These are phyloP conservation scores for Agelas oroides DNA, from an alignment of 37 sponge, comb jelly and placozoan genomes.

Conservation along the genomic window DNA sequence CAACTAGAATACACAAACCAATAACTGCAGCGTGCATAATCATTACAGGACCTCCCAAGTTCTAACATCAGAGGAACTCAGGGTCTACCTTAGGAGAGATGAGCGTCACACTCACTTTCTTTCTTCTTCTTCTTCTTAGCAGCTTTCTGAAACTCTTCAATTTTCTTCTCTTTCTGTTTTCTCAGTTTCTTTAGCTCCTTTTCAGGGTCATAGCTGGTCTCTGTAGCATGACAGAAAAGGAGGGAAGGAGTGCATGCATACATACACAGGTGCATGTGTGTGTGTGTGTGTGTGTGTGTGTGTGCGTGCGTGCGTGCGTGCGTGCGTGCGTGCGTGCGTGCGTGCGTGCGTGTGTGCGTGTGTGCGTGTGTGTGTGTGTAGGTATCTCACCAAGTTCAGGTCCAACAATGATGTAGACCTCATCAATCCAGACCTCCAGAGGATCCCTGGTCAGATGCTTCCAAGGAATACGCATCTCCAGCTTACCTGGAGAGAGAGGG, in stretches of 20 bases:
- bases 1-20: too few relatives aligned
- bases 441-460: conserved; percentile 83
- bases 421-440: conserved; percentile 71
- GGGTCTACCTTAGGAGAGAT: too few relatives aligned
- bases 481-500: conserved; percentile 53
- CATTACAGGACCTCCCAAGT: too few relatives aligned
- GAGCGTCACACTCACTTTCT: conserved; percentile 46
- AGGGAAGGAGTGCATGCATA: too few relatives aligned
- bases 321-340: not conserved
- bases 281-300: too few relatives aligned
- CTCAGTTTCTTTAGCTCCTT: conserved; percentile 53
- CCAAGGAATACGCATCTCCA: conserved; percentile 86
- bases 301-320: conserved; percentile 9
- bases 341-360: conserved; percentile 7
- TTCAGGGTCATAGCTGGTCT: conserved; percentile 58
- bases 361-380: not conserved
- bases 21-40: too few relatives aligned
- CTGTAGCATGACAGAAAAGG: not conserved
- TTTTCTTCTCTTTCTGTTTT: conserved; percentile 72
- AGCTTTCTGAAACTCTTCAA: conserved; percentile 66
- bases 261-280: too few relatives aligned
- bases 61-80: too few relatives aligned
- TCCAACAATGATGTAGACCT: conserved; percentile 70
- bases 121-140: conserved; percentile 71
- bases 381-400: conserved; percentile 54